Evolutionary conservation across 2,888 invertebrate species (phyloP).

Genomic region (Theretra japonica): DNA sequence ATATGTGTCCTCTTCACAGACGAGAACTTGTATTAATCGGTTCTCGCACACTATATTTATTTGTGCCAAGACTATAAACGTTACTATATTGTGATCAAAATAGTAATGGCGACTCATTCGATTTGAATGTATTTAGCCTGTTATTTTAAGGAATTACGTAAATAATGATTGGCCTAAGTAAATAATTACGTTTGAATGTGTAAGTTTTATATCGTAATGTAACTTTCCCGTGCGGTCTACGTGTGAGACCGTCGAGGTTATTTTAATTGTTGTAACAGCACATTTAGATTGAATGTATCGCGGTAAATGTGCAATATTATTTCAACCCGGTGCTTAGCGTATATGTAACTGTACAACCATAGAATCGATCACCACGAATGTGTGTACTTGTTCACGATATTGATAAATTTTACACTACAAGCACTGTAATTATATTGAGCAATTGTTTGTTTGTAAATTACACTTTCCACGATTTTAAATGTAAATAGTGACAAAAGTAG

Average conservation of each 20-base stretch:
- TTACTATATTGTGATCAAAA: slow-evolving; percentile 61
- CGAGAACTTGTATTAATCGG: slow-evolving; percentile 59
- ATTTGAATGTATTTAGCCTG: slow-evolving; percentile 54
- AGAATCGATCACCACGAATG: not conserved
- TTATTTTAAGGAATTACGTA: slow-evolving; percentile 56
- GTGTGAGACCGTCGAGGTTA: slow-evolving; percentile 7
- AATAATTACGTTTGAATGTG: slow-evolving; percentile 74
- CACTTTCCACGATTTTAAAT: slow-evolving; percentile 49
- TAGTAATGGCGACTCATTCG: slow-evolving; percentile 31
- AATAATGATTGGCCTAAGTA: slow-evolving; percentile 76
- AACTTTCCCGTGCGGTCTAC: slow-evolving; percentile 41
- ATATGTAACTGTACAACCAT: slow-evolving; percentile 41
- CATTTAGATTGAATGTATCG: slow-evolving; percentile 22
- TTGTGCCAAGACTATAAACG: slow-evolving; percentile 81
- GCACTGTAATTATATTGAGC: slow-evolving; percentile 26
- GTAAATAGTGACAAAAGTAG: slow-evolving; percentile 68
- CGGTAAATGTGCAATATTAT: slow-evolving; percentile 40
- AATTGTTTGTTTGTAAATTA: slow-evolving; percentile 42
- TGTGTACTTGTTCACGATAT: slow-evolving; percentile 19
- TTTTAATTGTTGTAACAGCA: slow-evolving; percentile 18
- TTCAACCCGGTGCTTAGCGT: slow-evolving; percentile 31
- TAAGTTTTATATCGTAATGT: slow-evolving; percentile 72
- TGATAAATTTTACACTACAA: slow-evolving; percentile 15
- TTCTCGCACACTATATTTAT: slow-evolving; percentile 66
- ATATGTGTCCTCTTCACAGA: slow-evolving; percentile 40